Conservation (phyloP, 2,888 invertebrate genomes). For the Podabrus alpinus region DNA sequence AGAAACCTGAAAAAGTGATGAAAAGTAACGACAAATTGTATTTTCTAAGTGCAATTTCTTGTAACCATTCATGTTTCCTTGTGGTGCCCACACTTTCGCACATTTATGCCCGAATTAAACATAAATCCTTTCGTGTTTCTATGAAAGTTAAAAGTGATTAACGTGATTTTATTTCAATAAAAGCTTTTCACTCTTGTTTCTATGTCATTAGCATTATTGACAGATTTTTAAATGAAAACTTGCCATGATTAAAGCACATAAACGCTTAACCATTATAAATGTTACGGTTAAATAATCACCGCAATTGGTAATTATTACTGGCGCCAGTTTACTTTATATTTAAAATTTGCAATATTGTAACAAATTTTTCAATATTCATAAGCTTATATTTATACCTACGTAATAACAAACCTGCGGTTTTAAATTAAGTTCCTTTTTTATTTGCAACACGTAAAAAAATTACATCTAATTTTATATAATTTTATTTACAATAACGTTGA, state of each 20-base stretch:
- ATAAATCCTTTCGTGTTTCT: conserved; percentile 18
- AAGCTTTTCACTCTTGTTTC: conserved; percentile 11
- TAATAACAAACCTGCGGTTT: background rate
- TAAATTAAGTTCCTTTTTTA: background rate
- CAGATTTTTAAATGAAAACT: background rate
- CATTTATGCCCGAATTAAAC: conserved; percentile 17
- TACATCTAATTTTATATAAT: background rate
- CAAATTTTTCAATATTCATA: background rate
- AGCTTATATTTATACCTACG: too few relatives aligned
- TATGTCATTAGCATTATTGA: conserved; percentile 10
- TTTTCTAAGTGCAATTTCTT: conserved; percentile 30
- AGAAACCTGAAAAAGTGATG: conserved; percentile 3
- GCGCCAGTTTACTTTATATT: conserved; percentile 19
- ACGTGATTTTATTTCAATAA: conserved; percentile 8
- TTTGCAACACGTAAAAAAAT: background rate
- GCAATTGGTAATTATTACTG: conserved; percentile 31
- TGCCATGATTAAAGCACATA: background rate
- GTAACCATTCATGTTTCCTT: conserved; percentile 16
- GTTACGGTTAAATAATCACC: conserved; percentile 25
- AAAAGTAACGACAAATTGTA: conserved; percentile 6
- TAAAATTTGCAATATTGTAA: conserved; percentile 6
- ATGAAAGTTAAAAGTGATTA: conserved; percentile 22
- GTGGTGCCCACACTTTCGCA: conserved; percentile 5
- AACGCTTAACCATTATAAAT: conserved; percentile 23
- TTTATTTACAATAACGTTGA: background rate